These are phyloP conservation scores for Hypocryptadius cinnamomeus DNA, from an alignment of 2,113 vertebrate species.

Conservation along the genomic window DNA sequence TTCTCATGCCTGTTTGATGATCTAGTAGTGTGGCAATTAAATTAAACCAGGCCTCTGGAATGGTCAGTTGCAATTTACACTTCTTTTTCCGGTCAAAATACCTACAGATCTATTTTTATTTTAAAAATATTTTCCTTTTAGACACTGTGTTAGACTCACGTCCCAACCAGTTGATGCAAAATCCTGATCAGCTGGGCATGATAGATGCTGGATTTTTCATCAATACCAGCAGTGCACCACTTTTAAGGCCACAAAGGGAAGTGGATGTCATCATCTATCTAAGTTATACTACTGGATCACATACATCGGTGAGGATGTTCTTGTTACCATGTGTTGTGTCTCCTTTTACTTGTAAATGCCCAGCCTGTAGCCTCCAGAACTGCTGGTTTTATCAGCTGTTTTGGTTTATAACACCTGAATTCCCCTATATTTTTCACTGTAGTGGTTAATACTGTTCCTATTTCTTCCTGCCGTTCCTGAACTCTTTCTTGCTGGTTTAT, in stretches of 20 bases:
- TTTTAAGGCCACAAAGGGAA: slow-evolving; percentile 65
- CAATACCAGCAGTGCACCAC: slow-evolving; percentile 71
- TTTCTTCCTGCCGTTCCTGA: neutral
- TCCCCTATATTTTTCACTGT: neutral
- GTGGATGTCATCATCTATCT: slow-evolving; percentile 78
- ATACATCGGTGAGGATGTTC: slow-evolving; percentile 58
- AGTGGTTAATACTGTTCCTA: neutral
- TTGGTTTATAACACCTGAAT: neutral
- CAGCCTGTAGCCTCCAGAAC: neutral
- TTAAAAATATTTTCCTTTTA: slow-evolving; percentile 40
- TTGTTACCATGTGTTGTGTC: neutral
- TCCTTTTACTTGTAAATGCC: neutral
- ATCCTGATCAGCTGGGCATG: slow-evolving; percentile 63
- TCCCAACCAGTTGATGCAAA: slow-evolving; percentile 66
- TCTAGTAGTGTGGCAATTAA: neutral
- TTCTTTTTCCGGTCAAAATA: neutral
- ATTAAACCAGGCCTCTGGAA: neutral
- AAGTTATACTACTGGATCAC: slow-evolving; percentile 71
- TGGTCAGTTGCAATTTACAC: neutral
- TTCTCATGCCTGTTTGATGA: neutral
- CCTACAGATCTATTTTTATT: neutral
- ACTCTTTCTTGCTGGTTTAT: neutral
- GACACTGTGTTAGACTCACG: slow-evolving; percentile 65
- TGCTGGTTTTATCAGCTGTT: neutral
- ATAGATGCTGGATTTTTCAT: slow-evolving; percentile 74